Base-by-base conservation (phyloP, 2,113 vertebrate species). In the Zosterops japonicus region DNA sequence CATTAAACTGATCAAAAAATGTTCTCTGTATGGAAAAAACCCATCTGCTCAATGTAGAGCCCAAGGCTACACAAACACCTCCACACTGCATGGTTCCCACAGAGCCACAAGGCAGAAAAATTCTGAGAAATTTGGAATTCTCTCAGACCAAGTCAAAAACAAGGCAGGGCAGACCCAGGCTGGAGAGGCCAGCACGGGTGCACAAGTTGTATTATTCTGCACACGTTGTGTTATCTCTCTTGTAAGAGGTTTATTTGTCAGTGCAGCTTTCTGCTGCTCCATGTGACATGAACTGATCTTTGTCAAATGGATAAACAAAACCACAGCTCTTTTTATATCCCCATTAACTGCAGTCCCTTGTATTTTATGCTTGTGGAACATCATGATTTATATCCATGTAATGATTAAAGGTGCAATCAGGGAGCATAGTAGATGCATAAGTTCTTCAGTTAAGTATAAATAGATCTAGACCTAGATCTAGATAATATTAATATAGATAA, bases 1-100 rank as follows among this genome's bases (percentile, higher is more conserved):
- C 31, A 83, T 69, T 94, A 86, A 83, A 83, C 42, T 36, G 63
- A 85, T 72, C 4, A 50, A 42, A 93, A 92, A 94, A 36, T 23
- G 3, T 36, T 94, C 46, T 42, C 29, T 14, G 0, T 9, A 42
- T 46, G 60, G 12, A 47, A 56, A 74, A 72, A 86, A 80, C 15
- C 7, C 2, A 81, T 55, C 17, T 77, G 28, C 35, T 90, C 75
- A 56, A 47, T 17, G 75, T 16, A 70, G 75, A 83, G 13, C 67
- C 42, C 94, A 88, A 90, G 93, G 94, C 64, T 90, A 67, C 47
- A 76, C 90, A 95, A 96, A 94, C 68, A 93, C 8, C 27, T 88
- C 75, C 83, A 39, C 17, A 6, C 47, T 59, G 42, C 16, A 8
- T 8, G 46, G 23, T 83, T 94, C 84, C 75, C 92, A 93, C 12